Conservation (phyloP, 2,888 invertebrate species). For the Tetrapedia diversipes region DNA sequence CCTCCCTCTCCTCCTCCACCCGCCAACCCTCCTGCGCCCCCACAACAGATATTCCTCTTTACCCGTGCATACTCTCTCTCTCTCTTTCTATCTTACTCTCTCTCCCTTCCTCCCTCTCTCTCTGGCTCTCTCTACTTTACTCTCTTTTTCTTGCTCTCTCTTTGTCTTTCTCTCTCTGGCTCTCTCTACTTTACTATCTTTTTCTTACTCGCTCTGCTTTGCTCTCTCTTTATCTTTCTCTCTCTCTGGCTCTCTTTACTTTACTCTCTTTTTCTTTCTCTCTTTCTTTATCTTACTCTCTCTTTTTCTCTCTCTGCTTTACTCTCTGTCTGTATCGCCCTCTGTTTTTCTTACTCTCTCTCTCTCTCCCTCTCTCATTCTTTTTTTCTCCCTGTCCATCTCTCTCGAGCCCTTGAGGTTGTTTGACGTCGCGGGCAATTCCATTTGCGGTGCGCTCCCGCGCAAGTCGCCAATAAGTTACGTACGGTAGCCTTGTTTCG, state of each 20-base stretch:
- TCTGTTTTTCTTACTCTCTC: background rate
- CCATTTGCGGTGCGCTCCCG: constrained; percentile 64
- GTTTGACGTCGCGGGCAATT: constrained; percentile 60
- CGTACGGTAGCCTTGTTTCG: constrained; percentile 68
- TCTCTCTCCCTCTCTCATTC: constrained; percentile 7
- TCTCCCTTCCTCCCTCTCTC: fast-evolving
- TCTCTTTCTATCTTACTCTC: background rate
- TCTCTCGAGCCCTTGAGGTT: constrained; percentile 31
- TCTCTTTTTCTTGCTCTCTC: too few species aligned
- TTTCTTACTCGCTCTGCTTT: too few species aligned
- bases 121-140: background rate
- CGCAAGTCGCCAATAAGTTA: constrained; percentile 70
- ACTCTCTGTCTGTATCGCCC: background rate
- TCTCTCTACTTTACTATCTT: constrained; percentile 7
- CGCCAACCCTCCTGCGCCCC: too few species aligned
- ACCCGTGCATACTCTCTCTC: constrained; percentile 29
- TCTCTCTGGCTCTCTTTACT: background rate
- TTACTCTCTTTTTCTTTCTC: constrained; percentile 1
- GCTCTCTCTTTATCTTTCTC: fast-evolving
- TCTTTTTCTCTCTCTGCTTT: background rate
- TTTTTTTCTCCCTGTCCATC: background rate
- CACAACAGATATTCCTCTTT: constrained; percentile 37
- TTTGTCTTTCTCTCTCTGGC: background rate
- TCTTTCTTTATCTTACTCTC: fast-evolving
- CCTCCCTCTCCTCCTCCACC: constrained; percentile 25